A percentile compares a stretch with the other conserved stretches of the same genome.
These are phyloP conservation scores for Turritopsis dohrnii DNA, from an alignment of 30 jellyfish, hydroid and myxozoan species.

Conservation along the genomic window DNA sequence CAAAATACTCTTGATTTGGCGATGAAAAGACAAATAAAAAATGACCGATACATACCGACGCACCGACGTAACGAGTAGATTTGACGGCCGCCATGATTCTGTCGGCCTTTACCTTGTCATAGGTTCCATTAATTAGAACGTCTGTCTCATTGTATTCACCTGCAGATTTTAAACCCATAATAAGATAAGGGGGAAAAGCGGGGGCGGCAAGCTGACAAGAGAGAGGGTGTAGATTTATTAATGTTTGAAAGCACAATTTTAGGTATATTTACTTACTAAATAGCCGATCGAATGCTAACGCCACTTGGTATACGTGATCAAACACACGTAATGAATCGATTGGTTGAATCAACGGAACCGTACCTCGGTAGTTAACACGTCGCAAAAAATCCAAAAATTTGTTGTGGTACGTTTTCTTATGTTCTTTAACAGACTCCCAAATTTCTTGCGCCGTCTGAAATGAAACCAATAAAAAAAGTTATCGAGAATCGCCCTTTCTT, in stretches of 20 bases:
- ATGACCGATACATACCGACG: background rate
- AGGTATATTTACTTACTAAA: too few species aligned
- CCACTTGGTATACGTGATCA: conserved; percentile 12
- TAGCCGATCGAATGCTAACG: background rate
- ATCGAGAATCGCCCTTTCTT: too few species aligned
- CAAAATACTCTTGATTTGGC: background rate
- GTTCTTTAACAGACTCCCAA: background rate
- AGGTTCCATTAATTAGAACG: background rate
- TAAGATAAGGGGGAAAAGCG: background rate
- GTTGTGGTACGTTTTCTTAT: background rate
- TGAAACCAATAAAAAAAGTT: background rate
- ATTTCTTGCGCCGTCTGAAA: background rate
- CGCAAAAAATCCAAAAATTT: background rate
- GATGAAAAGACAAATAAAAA: background rate
- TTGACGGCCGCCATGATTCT: background rate
- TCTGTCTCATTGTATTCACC: background rate
- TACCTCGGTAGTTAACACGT: background rate
- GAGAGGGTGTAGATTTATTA: background rate
- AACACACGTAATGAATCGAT: conserved; percentile 1
- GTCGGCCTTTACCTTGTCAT: background rate
- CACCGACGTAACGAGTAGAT: background rate
- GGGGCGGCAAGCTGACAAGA: background rate
- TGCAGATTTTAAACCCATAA: background rate
- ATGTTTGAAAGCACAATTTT: too few species aligned
- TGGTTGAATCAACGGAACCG: background rate